Evolutionary conservation across 2,888 invertebrate genomes (phyloP).

Genomic region (Xestia sexstrigata): DNA sequence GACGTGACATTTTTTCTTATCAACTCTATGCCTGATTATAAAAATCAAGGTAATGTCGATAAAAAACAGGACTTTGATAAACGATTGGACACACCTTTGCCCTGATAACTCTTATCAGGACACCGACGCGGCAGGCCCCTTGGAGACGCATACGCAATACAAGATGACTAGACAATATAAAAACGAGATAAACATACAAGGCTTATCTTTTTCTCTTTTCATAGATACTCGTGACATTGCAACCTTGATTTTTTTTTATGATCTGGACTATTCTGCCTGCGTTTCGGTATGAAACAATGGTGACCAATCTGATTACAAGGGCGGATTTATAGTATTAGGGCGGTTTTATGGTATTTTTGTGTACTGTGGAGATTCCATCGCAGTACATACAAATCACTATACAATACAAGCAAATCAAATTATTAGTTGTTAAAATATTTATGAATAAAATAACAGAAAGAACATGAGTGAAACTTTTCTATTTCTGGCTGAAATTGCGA

Average conservation of each 20-base stretch:
- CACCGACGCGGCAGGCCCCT: constrained; percentile 11
- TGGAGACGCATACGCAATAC: neutral
- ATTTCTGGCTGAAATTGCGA: too few relatives aligned
- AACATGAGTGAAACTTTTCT: too few relatives aligned
- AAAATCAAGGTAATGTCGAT: constrained; percentile 28
- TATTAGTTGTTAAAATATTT: too few relatives aligned
- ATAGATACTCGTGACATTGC: neutral
- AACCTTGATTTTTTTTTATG: neutral
- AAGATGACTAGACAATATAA: constrained; percentile 3
- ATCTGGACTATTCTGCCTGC: neutral
- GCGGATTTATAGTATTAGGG: too few relatives aligned
- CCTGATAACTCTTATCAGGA: constrained; percentile 23
- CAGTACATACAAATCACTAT: too few relatives aligned
- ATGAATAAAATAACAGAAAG: too few relatives aligned
- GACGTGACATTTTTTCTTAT: neutral
- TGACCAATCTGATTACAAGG: neutral
- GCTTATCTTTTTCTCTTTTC: neutral
- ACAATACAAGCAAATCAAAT: too few relatives aligned
- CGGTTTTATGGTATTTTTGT: too few relatives aligned
- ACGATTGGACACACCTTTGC: neutral
- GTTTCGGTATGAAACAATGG: neutral
- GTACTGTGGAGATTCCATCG: too few relatives aligned
- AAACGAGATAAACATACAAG: neutral
- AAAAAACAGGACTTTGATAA: constrained; percentile 39
- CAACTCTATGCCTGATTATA: constrained; percentile 1